These are phyloP conservation scores for Drosophila paramelanica DNA, from an alignment of 2,888 invertebrate species.

Conservation along the genomic window DNA sequence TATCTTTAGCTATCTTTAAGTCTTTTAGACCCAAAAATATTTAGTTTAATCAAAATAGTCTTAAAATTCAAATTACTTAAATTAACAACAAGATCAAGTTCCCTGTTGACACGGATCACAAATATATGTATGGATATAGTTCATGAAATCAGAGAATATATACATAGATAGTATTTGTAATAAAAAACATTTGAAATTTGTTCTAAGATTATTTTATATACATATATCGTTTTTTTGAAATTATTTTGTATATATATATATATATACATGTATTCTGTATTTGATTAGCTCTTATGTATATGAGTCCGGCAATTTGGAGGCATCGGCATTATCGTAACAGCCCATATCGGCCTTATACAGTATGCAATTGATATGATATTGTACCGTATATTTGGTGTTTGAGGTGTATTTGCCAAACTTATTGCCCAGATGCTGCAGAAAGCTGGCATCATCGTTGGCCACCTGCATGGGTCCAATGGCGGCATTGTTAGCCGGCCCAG, in stretches of 20 bases:
- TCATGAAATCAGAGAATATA: neutral
- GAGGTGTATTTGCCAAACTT: slow-evolving; percentile 52
- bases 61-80: too few relatives aligned
- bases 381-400: slow-evolving; percentile 54
- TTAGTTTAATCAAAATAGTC: too few relatives aligned
- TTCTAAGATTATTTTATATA: neutral
- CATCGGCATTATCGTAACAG: slow-evolving; percentile 45
- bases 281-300: neutral
- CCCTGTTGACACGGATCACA: too few relatives aligned
- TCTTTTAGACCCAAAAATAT: too few relatives aligned
- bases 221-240: neutral
- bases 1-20: too few relatives aligned
- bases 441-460: slow-evolving; percentile 44
- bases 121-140: neutral
- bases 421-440: slow-evolving; percentile 46
- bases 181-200: neutral
- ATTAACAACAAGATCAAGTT: too few relatives aligned
- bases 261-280: too few relatives aligned
- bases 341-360: slow-evolving; percentile 66
- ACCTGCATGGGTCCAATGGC: neutral
- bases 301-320: slow-evolving; percentile 25
- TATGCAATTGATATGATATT: slow-evolving; percentile 60
- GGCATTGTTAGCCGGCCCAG: neutral
- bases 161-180: neutral
- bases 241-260: neutral